phyloP scores from a whole-genome alignment of 2,888 invertebrate species.

The Didymodactylos carnosus region DNA sequence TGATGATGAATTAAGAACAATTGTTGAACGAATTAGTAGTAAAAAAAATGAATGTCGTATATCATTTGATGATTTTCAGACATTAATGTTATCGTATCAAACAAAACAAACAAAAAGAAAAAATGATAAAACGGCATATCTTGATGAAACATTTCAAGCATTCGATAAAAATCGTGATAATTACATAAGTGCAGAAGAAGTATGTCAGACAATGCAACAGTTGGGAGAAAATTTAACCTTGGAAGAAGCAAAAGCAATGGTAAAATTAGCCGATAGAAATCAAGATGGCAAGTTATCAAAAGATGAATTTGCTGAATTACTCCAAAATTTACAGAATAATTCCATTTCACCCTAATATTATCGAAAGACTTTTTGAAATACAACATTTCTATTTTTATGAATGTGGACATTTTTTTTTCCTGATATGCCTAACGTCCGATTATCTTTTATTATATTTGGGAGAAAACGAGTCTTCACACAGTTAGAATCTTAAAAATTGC shows the following conservation, averaged over 20 bases:
- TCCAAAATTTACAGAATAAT: no score
- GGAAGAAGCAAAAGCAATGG: background rate
- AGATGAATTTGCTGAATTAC: slow-evolving; percentile 2
- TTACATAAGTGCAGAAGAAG: background rate
- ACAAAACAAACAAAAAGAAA: no score
- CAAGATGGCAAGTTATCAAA: background rate
- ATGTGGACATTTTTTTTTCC: no score
- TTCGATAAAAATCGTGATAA: background rate
- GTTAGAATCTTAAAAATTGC: no score
- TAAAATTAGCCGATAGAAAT: background rate
- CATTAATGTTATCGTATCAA: no score
- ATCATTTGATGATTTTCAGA: background rate
- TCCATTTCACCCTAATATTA: no score
- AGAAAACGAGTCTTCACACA: no score
- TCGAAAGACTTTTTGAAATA: no score
- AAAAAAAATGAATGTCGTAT: no score
- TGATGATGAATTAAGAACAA: background rate
- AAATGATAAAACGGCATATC: background rate
- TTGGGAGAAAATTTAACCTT: background rate
- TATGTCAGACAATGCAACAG: background rate
- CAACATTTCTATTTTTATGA: no score
- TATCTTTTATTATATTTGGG: no score
- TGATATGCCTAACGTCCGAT: no score
- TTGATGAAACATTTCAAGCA: background rate
- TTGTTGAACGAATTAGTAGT: background rate